These are phyloP conservation scores for Lithobates sylvaticus DNA, from an alignment of 2,797 vertebrate species.

Conservation along the genomic window DNA sequence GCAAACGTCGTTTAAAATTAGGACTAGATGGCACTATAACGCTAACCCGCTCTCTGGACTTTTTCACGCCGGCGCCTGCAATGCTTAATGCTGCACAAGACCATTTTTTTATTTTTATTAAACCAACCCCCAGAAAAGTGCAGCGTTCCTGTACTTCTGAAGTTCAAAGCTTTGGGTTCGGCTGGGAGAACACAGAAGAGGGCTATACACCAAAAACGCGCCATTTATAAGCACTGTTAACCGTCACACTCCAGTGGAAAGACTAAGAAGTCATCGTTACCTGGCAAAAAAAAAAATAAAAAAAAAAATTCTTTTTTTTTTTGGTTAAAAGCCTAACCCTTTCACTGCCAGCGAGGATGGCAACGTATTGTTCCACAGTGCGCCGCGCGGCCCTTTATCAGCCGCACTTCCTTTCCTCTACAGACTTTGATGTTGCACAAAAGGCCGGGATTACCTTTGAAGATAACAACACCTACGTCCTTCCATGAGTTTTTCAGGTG, in stretches of 20 bases:
- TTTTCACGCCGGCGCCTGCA: not conserved
- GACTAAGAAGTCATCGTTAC: constrained; percentile 36
- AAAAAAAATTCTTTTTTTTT: no score
- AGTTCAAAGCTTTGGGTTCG: constrained; percentile 4
- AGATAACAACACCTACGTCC: not conserved
- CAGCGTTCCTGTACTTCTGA: not conserved
- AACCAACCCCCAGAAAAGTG: constrained; percentile 1
- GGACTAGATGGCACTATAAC: no score
- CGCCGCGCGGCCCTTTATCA: no score
- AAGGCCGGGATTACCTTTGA: not conserved
- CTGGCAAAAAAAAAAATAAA: no score
- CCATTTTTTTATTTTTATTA: constrained; percentile 1
- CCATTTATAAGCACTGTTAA: constrained; percentile 19
- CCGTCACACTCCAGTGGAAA: constrained; percentile 48
- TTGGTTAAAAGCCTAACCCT: constrained; percentile 51
- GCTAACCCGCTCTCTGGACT: no score
- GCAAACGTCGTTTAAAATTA: no score
- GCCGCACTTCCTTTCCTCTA: not conserved
- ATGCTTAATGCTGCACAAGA: constrained; percentile 33
- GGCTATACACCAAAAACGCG: not conserved
- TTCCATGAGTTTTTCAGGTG: not conserved
- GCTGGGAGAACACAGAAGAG: constrained; percentile 12
- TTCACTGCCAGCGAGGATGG: not conserved
- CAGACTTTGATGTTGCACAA: not conserved
- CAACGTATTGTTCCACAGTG: no score